Conservation (phyloP, 2,797 vertebrate genomes). For the Betta splendens region DNA sequence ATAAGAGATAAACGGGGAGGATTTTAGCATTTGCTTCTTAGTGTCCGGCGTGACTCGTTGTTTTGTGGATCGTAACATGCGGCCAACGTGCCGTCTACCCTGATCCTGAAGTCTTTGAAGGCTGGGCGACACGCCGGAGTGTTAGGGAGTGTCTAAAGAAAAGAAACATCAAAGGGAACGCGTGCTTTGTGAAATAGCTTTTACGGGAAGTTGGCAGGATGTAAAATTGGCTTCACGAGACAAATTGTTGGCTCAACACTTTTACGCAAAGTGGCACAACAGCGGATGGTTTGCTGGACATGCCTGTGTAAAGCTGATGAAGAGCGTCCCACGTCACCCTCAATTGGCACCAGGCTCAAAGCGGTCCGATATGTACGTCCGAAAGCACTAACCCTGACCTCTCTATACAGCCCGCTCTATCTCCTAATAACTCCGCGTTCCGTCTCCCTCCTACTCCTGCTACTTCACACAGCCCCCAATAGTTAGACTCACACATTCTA, state of each 20-base stretch:
- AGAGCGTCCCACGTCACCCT: conserved; percentile 11
- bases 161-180: neutral
- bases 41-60: conserved; percentile 43
- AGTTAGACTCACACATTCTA: conserved; percentile 14
- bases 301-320: neutral
- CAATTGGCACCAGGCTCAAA: conserved; percentile 18
- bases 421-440: conserved; percentile 84
- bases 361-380: no score
- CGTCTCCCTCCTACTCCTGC: conserved; percentile 41
- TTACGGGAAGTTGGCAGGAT: neutral
- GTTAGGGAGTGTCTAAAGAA: conserved; percentile 9
- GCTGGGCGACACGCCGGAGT: conserved; percentile 20
- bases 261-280: conserved; percentile 1
- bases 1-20: conserved; percentile 11
- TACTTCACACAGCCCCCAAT: conserved; percentile 13
- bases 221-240: neutral
- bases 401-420: conserved; percentile 90
- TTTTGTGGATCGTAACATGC: conserved; percentile 44
- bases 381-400: conserved; percentile 87
- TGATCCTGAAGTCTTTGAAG: conserved; percentile 43
- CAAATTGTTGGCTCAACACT: neutral
- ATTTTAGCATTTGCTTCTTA: neutral
- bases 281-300: neutral
- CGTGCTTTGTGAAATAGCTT: neutral
- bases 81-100: conserved; percentile 43